Evolutionary conservation across 1,140 invertebrate species (phyloP).

Genomic region (Lepidurus couesii): DNA sequence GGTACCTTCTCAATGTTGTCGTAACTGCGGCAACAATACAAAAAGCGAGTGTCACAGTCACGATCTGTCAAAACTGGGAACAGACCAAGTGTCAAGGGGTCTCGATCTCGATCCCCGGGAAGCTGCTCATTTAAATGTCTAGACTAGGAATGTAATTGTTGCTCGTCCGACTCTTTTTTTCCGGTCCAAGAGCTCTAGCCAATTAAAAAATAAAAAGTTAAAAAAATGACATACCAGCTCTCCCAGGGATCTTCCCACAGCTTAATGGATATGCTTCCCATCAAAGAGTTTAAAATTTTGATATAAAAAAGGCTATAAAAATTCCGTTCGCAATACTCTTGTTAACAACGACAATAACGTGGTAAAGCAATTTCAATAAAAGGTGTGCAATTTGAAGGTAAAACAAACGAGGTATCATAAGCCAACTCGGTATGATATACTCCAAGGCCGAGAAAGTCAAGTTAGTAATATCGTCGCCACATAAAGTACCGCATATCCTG

Average conservation of each 20-base stretch:
- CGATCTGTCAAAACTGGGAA: neutral
- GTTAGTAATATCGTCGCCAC: neutral
- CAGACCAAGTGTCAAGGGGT: neutral
- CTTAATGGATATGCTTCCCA: too few relatives aligned
- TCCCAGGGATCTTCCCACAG: too few relatives aligned
- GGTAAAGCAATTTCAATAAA: too few relatives aligned
- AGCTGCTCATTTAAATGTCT: conserved; percentile 1
- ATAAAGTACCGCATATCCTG: neutral
- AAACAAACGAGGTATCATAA: too few relatives aligned
- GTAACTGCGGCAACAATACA: neutral
- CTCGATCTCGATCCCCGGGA: neutral
- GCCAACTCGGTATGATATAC: too few relatives aligned
- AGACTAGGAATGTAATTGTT: neutral
- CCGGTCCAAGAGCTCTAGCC: neutral
- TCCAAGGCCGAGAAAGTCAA: too few relatives aligned
- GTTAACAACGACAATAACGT: too few relatives aligned
- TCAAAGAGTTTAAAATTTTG: too few relatives aligned
- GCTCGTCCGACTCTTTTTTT: neutral
- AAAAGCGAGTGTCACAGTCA: neutral
- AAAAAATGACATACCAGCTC: too few relatives aligned
- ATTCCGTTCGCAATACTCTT: too few relatives aligned
- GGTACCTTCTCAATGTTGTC: neutral
- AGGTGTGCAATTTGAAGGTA: too few relatives aligned
- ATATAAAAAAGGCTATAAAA: too few relatives aligned
- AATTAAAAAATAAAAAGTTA: neutral